Evolutionary conservation across 2,797 vertebrate genomes (phyloP).

Genomic region (Pseudomugil gertrudae): DNA sequence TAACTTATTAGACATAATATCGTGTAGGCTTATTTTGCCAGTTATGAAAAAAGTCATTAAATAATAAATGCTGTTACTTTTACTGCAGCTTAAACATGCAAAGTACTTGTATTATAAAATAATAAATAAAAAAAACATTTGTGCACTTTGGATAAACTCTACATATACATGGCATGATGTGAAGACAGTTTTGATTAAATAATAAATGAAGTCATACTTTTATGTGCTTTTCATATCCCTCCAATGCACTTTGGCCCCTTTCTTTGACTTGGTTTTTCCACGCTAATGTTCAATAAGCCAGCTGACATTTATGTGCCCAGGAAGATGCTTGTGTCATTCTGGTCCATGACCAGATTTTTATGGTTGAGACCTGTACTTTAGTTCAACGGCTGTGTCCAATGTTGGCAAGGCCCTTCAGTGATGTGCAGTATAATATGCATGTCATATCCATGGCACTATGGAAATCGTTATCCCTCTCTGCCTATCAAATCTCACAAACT

Average conservation of each 20-base stretch:
- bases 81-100: constrained; percentile 27
- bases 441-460: constrained; percentile 30
- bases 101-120: constrained; percentile 19
- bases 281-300: constrained; percentile 35
- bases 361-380: constrained; percentile 39
- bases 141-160: constrained; percentile 12
- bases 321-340: constrained; percentile 37
- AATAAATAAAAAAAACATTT: constrained; percentile 22
- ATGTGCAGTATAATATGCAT: constrained; percentile 37
- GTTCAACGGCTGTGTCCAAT: constrained; percentile 41
- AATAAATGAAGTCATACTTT: constrained; percentile 37
- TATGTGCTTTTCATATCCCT: constrained; percentile 9
- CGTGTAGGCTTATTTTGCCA: constrained; percentile 35
- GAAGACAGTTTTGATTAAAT: constrained; percentile 38
- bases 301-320: constrained; percentile 49
- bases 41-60: constrained; percentile 20
- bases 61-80: constrained; percentile 13
- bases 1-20: constrained; percentile 42
- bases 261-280: constrained; percentile 28
- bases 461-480: constrained; percentile 10
- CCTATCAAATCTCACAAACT: constrained; percentile 19
- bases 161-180: background rate
- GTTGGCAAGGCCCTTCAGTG: constrained; percentile 50
- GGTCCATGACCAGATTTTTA: constrained; percentile 47
- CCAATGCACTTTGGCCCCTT: constrained; percentile 24